A percentile compares a stretch with the other conserved stretches of the same genome.
These are phyloP conservation scores for Drosophila conformis DNA, from an alignment of 2,888 invertebrate species.

Conservation along the genomic window DNA sequence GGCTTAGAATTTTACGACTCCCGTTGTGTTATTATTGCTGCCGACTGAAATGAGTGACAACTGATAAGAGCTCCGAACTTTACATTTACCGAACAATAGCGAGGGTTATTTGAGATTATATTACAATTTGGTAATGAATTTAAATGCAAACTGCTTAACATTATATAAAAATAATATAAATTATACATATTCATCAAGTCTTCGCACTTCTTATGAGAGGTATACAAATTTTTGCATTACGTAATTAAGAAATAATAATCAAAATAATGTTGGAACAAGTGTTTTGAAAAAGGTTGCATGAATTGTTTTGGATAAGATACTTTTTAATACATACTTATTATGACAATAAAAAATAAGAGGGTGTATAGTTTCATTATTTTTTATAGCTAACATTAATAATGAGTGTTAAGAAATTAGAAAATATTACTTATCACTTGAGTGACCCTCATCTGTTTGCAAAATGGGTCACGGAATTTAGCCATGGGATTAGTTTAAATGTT, in stretches of 20 bases:
- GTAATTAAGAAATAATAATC: background rate
- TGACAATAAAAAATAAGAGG: background rate
- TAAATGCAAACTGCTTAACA: background rate
- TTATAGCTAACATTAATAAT: background rate
- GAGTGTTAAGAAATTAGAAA: background rate
- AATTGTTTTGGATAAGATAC: background rate
- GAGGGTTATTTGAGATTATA: constrained; percentile 32
- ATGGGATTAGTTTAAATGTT: constrained; percentile 10
- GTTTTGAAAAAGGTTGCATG: background rate
- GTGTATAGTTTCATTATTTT: background rate
- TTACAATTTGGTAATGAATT: background rate
- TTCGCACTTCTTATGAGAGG: background rate
- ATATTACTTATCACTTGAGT: background rate
- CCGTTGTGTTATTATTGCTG: constrained; percentile 3
- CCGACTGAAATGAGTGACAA: constrained; percentile 16
- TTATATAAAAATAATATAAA: background rate
- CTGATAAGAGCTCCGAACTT: constrained; percentile 48
- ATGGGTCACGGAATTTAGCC: background rate
- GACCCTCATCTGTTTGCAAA: background rate
- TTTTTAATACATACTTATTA: background rate
- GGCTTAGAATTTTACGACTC: constrained; percentile 28
- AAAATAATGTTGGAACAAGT: background rate
- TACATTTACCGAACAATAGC: constrained; percentile 20
- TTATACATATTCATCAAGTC: background rate
- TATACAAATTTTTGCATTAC: background rate